Evolutionary conservation across 2,888 invertebrate species (phyloP), one percentile per base, ranked within the genome.

Genomic region (Plutella xylostella): DNA sequence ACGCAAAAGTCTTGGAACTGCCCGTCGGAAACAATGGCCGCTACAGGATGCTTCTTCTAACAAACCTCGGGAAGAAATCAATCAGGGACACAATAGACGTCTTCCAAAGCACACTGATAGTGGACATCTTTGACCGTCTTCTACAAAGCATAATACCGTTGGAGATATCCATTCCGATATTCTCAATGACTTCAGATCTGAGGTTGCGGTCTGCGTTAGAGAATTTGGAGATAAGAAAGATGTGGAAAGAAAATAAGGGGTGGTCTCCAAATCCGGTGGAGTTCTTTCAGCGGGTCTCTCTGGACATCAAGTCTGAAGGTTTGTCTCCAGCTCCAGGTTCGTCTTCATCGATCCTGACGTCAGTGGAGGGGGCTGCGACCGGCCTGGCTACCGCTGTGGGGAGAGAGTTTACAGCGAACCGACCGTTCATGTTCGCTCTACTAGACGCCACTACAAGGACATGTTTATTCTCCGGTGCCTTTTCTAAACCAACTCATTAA

Each of bases 121-220:
- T 54, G 14, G 57, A 63, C 15, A 51, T 56, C 21, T 51, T 62
- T 28, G 53, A 54, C 9, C 42, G 46, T 19, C 43, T 64, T 25
- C 45, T 55, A 20, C 48, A 52, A 45, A 66, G 57, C 50, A 17
- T 49, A 25, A 45, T 57, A 6, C 61, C 67, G 0, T 42, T 68
- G 2, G 58, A 63, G 2, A 45, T 68, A 1, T 57, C 55, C 1
- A 50, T 68, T 11, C 68, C 68, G 2, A 57, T 49, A 43, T 55
- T 65, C 15, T 34, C 41, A 2, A 22, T 65, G 38, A 49, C 54
- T 0, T 54, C 60, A 0, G 61, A 61, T 37, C 53, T 56, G 22
- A n/a, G 18, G 12, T 49, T 49, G 3, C 56, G 51, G 21, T 46
- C 43, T 1, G 40, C 54, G 2, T 43, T 65, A 17, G 57, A 60